Evolutionary conservation across 2,797 vertebrate species (phyloP), one percentile per base, ranked within the genome.

Genomic region (Sebastes goodei): DNA sequence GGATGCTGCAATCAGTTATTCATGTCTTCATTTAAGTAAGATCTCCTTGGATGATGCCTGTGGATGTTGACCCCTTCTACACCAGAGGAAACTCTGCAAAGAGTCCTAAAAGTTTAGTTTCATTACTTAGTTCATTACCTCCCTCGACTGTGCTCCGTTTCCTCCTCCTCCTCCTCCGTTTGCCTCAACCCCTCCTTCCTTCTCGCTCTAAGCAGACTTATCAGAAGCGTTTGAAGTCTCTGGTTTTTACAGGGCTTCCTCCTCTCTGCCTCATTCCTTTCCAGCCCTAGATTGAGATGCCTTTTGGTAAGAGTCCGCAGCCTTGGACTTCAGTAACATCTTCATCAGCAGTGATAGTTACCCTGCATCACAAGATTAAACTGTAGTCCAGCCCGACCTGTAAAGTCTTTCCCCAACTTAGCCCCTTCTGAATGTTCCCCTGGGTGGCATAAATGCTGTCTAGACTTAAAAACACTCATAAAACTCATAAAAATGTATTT

Each of bases 91-190:
- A 64, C 49, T 65, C 20, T 21, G 33, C 7, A 38, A 53, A 17
- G 17, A 33, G 55, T 73, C 55, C 42, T 38, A 15, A 66, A 76
- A 42, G 52, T 83, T 52, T 12, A 49, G 17, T 79, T 83, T 83
- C 46, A 82, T 89, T 78, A 80, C 61, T 66, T 75, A 86, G 77
- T 76, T 84, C 73, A 86, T 88, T 86, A 86, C 76, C 80, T 81
- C 46, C 8, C 32, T 81, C 49, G 7, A 30, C 38, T 20, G 6
- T 76, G 84, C 80, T 86, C 84, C n/a, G 30, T 80, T 84, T 87
- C 80, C 63, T 77, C 69, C 78, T 69, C 21, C 62, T 76, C 70
- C 56, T 84, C 55, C 80, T 79, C 62, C 69, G 33, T 77, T 82
- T 84, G 65, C 60, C 38, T 29, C 55, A 7, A 20, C 68, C 63